Evolutionary conservation across 1,140 invertebrate species (phyloP), one percentile per base, ranked within the genome.

Genomic region (Cylas formicarius): DNA sequence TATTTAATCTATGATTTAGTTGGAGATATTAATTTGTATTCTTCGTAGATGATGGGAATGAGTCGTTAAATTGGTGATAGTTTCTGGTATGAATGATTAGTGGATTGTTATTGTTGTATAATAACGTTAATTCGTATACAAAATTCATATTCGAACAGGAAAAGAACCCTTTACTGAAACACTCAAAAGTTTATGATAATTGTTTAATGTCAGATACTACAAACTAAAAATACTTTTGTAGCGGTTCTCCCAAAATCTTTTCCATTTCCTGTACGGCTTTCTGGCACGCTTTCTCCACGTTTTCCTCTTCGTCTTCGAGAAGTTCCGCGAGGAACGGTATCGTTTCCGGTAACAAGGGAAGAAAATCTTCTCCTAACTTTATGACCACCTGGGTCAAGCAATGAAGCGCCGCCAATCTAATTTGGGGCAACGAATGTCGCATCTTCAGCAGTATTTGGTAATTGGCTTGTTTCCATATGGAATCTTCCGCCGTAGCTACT

Each of bases 361-460:
- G 70, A 67, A 86, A 90, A 56, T 85, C 84, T 65, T 86, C 84
- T 3, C 84, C 85, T 1, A 91, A 64, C 56, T 87, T 86, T 17
- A 73, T 74, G 1, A 81, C 84, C 29, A 88, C 77, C 43, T 81
- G 76, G 11, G 81, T 76, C 52, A 86, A 62, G 42, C 73, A 73
- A 43, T 80, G 72, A 21, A 86, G 66, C 2, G 77, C 72, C 18
- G 71, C 55, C 6, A 80, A 71, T 63, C 74, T 69, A 35, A 80
- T 74, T 48, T 74, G 70, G 1, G 82, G 69, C 36, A 79, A 77
- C 52, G 76, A 72, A 56, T 87, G 80, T 50, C 86, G 76, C 0
- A 88, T 89, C 68, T 94, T 95, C 28, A 94, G 68, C 11, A 94
- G 67, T 36, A 92, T 79, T 66, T 93, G 86, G 66, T 91, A 89